Percentiles rank a stretch among this genome's conserved stretches.
These are phyloP conservation scores for Lichenostomus cassidix DNA, from an alignment of 2,113 vertebrate genomes.

Conservation along the genomic window DNA sequence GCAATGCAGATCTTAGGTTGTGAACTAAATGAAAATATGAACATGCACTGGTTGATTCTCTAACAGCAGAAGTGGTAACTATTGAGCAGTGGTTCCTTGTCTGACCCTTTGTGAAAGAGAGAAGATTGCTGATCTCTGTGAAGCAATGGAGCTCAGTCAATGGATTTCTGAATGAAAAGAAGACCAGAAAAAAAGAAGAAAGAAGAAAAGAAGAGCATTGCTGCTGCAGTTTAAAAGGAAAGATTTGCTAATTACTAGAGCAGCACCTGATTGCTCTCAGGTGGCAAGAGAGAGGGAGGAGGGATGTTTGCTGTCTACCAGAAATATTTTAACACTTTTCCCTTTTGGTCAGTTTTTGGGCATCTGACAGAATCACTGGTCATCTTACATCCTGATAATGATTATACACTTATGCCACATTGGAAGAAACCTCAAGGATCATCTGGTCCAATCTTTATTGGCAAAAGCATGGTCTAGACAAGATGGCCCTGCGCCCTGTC, in stretches of 20 bases:
- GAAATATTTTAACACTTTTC: background rate
- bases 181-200: background rate
- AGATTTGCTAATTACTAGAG: background rate
- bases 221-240: background rate
- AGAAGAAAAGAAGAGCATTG: background rate
- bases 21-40: background rate
- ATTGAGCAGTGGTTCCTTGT: background rate
- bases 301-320: background rate
- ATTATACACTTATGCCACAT: background rate
- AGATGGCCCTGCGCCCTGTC: background rate
- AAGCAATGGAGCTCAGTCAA: background rate
- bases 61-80: background rate
- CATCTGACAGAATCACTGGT: background rate
- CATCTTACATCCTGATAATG: background rate
- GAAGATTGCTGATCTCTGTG: background rate
- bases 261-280: background rate
- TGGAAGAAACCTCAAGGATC: background rate
- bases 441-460: background rate
- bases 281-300: background rate
- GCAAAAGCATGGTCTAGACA: background rate
- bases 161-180: background rate
- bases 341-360: background rate
- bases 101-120: background rate
- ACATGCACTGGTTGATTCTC: rapidly evolving
- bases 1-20: background rate